phyloP scores from a whole-genome alignment of 2,888 invertebrate genomes.

The Serrognathus titanus region DNA sequence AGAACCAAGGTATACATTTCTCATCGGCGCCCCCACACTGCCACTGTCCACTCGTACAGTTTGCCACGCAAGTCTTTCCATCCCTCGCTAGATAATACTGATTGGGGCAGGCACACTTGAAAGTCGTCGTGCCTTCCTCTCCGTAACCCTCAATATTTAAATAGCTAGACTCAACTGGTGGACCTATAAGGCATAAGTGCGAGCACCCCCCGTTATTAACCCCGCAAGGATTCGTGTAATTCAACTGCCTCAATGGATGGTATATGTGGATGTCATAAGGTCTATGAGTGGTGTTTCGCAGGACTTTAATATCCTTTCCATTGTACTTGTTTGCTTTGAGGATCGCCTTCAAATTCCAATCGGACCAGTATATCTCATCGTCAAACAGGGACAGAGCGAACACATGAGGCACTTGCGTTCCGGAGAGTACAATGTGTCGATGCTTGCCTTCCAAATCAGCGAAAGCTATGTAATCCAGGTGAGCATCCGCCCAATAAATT shows the following conservation, averaged over 20 bases:
- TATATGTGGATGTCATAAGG: conserved; percentile 93
- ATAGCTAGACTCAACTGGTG: conserved; percentile 73
- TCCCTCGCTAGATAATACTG: conserved; percentile 82
- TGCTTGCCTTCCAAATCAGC: conserved; percentile 90
- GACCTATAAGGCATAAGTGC: conserved; percentile 89
- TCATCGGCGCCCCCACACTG: conserved; percentile 68
- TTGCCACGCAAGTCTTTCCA: conserved; percentile 85
- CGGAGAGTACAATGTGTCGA: conserved; percentile 76
- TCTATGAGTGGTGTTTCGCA: conserved; percentile 89
- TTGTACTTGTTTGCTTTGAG: conserved; percentile 90
- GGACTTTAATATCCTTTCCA: conserved; percentile 66
- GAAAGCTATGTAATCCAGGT: conserved; percentile 94
- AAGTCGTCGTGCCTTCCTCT: conserved; percentile 74
- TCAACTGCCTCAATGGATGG: conserved; percentile 82
- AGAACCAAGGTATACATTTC: conserved; percentile 74
- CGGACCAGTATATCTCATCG: conserved; percentile 93
- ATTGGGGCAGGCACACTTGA: conserved; percentile 92
- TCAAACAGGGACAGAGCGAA: conserved; percentile 94
- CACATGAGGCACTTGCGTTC: conserved; percentile 85
- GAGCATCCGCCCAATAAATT: conserved; percentile 97
- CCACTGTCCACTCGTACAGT: conserved; percentile 90
- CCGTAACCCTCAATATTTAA: conserved; percentile 74
- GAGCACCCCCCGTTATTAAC: conserved; percentile 93
- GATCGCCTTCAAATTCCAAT: conserved; percentile 96
- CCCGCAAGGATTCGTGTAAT: conserved; percentile 87